phyloP scores from a whole-genome alignment of 2,888 invertebrate species.

The Hecatera dysodea region DNA sequence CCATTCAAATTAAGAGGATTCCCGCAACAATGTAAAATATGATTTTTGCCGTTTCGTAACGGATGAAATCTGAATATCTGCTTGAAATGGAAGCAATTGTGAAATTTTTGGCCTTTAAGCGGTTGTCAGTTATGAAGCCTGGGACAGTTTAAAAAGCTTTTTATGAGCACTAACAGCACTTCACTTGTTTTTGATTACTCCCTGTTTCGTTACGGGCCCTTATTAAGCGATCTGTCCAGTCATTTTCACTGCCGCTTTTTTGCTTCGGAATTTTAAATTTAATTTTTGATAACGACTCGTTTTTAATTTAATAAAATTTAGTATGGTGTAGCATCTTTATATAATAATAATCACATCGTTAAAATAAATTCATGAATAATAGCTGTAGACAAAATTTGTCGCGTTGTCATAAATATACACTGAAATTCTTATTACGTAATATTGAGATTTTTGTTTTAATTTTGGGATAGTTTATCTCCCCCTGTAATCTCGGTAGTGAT shows the following conservation, averaged over 20 bases:
- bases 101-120: slow-evolving; percentile 77
- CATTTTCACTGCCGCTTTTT: slow-evolving; percentile 71
- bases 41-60: slow-evolving; percentile 66
- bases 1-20: not conserved
- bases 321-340: slow-evolving; percentile 38
- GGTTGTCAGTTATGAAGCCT: slow-evolving; percentile 76
- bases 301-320: slow-evolving; percentile 65
- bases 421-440: slow-evolving; percentile 49
- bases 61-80: slow-evolving; percentile 68
- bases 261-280: slow-evolving; percentile 70
- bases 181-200: slow-evolving; percentile 77
- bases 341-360: slow-evolving; percentile 36
- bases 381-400: slow-evolving; percentile 35
- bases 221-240: slow-evolving; percentile 77
- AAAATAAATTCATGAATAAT: slow-evolving; percentile 34
- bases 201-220: slow-evolving; percentile 75
- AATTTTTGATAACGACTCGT: slow-evolving; percentile 70
- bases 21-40: slow-evolving; percentile 33
- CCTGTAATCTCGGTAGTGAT: slow-evolving; percentile 40
- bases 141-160: slow-evolving; percentile 78
- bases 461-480: slow-evolving; percentile 45
- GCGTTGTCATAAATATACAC: slow-evolving; percentile 35
- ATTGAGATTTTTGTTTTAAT: slow-evolving; percentile 37
- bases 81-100: slow-evolving; percentile 73
- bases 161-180: slow-evolving; percentile 79